phyloP scores from a whole-genome alignment of 2,888 invertebrate species.

The Papilio gigon region DNA sequence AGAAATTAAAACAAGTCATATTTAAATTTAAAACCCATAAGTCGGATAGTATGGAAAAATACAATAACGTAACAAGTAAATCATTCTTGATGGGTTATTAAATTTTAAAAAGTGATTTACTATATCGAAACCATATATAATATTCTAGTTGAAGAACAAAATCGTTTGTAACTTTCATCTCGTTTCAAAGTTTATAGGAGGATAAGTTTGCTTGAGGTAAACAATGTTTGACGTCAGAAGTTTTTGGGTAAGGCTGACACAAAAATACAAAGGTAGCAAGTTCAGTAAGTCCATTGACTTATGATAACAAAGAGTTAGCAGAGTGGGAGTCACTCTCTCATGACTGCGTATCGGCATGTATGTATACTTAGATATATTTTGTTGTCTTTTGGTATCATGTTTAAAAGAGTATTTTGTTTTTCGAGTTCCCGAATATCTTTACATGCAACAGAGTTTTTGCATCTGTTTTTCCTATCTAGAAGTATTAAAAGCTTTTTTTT shows the following conservation, averaged over 20 bases:
- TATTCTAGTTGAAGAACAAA: background rate
- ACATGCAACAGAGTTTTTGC: background rate
- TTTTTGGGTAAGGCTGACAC: background rate
- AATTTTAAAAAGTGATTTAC: too few species aligned
- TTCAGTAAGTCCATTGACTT: background rate
- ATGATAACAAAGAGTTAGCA: background rate
- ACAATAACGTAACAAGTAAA: too few species aligned
- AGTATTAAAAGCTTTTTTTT: background rate
- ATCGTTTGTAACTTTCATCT: background rate
- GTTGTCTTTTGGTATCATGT: background rate
- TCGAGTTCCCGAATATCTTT: background rate
- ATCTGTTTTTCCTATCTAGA: background rate
- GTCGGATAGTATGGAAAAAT: too few species aligned
- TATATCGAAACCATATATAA: background rate
- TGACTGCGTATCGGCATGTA: background rate
- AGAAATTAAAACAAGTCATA: background rate
- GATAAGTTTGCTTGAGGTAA: background rate
- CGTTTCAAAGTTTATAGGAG: background rate
- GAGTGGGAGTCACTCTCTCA: background rate
- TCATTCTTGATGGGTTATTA: too few species aligned
- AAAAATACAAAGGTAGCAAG: background rate
- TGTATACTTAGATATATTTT: background rate
- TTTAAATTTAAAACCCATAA: too few species aligned
- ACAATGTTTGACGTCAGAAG: background rate
- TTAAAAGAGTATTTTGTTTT: background rate